A percentile compares a stretch with the other conserved stretches of the same genome.
phyloP scores from a whole-genome alignment of 2,888 invertebrate species.

The Leptinotarsa juncta region DNA sequence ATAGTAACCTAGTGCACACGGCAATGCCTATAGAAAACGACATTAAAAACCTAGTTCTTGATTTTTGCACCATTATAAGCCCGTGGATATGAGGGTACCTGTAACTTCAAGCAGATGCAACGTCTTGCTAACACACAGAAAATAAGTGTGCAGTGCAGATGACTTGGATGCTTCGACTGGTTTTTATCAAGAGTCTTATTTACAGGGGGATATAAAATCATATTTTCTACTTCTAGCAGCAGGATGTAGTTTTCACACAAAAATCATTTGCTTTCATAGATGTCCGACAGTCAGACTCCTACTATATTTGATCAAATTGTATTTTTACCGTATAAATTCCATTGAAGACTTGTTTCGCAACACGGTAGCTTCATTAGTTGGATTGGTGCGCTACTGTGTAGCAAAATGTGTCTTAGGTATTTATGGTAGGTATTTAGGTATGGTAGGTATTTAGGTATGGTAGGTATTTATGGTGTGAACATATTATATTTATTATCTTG shows the following conservation, averaged over 20 bases:
- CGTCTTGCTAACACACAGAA: conserved; percentile 39
- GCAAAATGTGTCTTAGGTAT: no score
- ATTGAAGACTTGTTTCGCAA: no score
- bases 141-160: conserved; percentile 39
- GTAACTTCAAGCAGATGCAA: conserved; percentile 45
- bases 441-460: no score
- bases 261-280: background rate
- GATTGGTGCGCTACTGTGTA: no score
- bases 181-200: conserved; percentile 33
- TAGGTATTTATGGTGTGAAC: no score
- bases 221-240: conserved; percentile 6
- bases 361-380: no score
- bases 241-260: background rate
- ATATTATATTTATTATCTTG: no score
- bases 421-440: no score
- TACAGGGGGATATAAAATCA: conserved; percentile 29
- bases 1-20: conserved; percentile 55
- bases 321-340: no score
- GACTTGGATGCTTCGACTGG: conserved; percentile 34
- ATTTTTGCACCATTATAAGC: conserved; percentile 37
- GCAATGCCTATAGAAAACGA: conserved; percentile 43
- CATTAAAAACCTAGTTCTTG: conserved; percentile 52
- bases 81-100: conserved; percentile 46
- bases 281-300: background rate
- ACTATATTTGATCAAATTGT: background rate